phyloP scores from a whole-genome alignment of 2,888 invertebrate genomes.

The Thera obeliscata region DNA sequence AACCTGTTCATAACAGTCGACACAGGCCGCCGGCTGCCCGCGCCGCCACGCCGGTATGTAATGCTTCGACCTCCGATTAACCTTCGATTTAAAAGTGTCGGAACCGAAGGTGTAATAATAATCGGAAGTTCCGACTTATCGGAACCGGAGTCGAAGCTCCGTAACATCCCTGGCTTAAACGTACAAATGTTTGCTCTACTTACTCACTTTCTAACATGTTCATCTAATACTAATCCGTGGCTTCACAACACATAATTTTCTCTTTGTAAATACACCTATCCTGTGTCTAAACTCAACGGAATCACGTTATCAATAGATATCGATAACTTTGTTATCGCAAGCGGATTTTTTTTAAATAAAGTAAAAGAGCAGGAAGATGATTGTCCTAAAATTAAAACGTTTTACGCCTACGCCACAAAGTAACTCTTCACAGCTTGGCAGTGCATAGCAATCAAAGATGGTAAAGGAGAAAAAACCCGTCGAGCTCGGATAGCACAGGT shows the following conservation, averaged over 20 bases:
- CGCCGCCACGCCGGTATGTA: too few relatives aligned
- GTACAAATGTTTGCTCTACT: neutral
- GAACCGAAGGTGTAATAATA: too few relatives aligned
- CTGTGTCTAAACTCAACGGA: neutral
- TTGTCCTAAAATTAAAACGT: neutral
- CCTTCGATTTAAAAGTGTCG: too few relatives aligned
- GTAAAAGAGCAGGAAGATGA: too few relatives aligned
- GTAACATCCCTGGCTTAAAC: too few relatives aligned
- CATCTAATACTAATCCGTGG: neutral
- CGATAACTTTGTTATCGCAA: neutral
- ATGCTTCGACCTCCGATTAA: too few relatives aligned
- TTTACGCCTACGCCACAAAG: neutral
- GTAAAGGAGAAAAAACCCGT: conserved; percentile 26
- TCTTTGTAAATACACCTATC: neutral
- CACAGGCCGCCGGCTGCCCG: too few relatives aligned
- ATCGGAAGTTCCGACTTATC: too few relatives aligned
- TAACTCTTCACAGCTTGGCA: conserved; percentile 3
- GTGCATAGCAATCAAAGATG: conserved; percentile 29
- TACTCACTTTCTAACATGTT: neutral
- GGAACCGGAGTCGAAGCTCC: too few relatives aligned
- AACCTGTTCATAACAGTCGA: too few relatives aligned
- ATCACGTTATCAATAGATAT: neutral
- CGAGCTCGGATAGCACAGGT: conserved; percentile 41
- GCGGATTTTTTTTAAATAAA: too few relatives aligned
- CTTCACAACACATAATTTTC: neutral